phyloP scores from a whole-genome alignment of 2,113 vertebrate genomes.

The Platanista minor region DNA sequence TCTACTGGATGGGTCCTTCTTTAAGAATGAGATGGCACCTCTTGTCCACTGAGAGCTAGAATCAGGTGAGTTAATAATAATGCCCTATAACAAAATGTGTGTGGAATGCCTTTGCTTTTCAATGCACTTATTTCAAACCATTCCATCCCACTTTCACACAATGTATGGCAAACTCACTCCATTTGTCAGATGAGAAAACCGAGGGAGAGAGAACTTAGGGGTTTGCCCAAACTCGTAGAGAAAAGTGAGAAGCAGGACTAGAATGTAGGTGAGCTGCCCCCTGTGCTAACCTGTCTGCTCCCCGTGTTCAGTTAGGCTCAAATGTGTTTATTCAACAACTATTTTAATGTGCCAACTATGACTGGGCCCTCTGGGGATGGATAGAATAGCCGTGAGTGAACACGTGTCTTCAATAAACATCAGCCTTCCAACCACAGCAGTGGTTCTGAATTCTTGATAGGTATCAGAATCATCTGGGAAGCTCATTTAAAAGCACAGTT shows the following conservation, averaged over 20 bases:
- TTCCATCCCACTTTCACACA: neutral
- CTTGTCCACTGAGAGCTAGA: neutral
- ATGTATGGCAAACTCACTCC: neutral
- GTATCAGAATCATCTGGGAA: neutral
- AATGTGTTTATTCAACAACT: neutral
- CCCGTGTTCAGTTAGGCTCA: neutral
- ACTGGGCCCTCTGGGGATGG: neutral
- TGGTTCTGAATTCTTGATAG: neutral
- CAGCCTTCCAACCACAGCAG: neutral
- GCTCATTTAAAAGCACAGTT: neutral
- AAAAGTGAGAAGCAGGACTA: neutral
- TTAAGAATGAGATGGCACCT: neutral
- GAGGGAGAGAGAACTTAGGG: neutral
- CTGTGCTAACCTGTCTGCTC: neutral
- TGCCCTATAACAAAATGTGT: neutral
- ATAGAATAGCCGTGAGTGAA: neutral
- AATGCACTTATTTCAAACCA: neutral
- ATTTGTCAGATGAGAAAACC: neutral
- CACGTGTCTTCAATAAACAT: neutral
- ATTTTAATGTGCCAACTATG: neutral
- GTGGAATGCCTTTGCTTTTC: neutral
- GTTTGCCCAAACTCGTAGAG: neutral
- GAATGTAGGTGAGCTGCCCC: neutral
- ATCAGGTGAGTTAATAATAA: neutral
- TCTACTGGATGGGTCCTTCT: neutral